Base-by-base conservation (phyloP, 2,113 vertebrate genomes). In the Oryctolagus cuniculus region DNA sequence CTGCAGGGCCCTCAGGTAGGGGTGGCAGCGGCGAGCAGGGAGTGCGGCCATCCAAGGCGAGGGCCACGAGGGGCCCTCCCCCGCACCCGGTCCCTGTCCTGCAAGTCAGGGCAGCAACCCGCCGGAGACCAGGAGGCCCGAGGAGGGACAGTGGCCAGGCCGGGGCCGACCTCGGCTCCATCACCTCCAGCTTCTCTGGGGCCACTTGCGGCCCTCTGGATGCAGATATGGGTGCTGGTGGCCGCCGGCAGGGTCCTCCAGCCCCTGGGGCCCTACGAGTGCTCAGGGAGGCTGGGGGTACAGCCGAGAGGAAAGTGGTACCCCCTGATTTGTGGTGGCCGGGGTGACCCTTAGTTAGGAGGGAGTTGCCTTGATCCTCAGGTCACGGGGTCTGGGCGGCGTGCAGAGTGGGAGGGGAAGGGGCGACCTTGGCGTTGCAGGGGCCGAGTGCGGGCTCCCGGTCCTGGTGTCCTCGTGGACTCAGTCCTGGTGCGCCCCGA, bases 271-370 rank as follows among this genome's bases (percentile, higher is more conserved):
- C 67, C n/a, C 38, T 0, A 9, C 4, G 2, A 3, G 6, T 44
- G 51, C 0, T 31, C 0, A 0, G 10, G 0, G 49, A 21, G 29
- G 2, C 31, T 21, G 2, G n/a, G 10, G 90, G 10, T 15, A 0
- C 2, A 13, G 36, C 34, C 2, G 2, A 2, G 9, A 6, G 61
- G 2, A 10, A 17, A 7, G 27, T 0, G n/a, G 13, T 0, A 1
- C 0, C 29, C 34, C 31, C n/a, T 16, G 0, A 7, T 3, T 21
- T 2, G 53, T 10, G 44, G 31, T n/a, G 16, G 10, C 17, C 1
- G 10, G 25, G n/a, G 72, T 6, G 3, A 34, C 25, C 44, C 44
- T 44, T 44, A 44, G 7, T 44, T 44, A 1, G 5, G 22, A 44
- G 64, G 24, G 13, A 5, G 8, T 3, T 16, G 29, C 38, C 70